A percentile compares a stretch with the other conserved stretches of the same genome.
Conservation (phyloP, 2,888 invertebrate species). For the Tethea ocularis region DNA sequence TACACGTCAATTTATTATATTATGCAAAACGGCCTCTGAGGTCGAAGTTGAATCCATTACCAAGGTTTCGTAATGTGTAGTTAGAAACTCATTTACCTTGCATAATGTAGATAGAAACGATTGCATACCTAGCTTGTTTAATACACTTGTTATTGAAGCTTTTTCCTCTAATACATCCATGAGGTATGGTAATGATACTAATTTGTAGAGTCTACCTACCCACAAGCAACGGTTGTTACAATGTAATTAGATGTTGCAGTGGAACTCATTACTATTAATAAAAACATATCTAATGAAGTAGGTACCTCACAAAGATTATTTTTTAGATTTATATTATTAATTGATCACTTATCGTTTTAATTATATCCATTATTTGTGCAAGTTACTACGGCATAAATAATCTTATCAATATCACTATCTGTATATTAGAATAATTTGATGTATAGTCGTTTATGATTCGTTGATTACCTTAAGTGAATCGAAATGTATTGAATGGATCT, state of each 20-base stretch:
- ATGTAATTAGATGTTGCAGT: background rate
- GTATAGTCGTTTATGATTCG: background rate
- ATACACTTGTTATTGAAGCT: slow-evolving; percentile 20
- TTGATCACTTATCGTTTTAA: background rate
- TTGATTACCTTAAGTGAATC: slow-evolving; percentile 18
- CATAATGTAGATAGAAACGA: slow-evolving; percentile 42
- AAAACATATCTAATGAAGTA: background rate
- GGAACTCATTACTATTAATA: background rate
- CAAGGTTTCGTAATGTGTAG: slow-evolving; percentile 42
- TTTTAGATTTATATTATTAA: too few relatives aligned
- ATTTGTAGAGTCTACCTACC: background rate
- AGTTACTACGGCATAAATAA: background rate
- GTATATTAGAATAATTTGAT: background rate
- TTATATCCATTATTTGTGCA: background rate
- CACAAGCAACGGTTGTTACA: background rate
- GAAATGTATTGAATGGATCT: slow-evolving; percentile 18
- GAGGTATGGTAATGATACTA: background rate
- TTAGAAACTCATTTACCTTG: slow-evolving; percentile 47
- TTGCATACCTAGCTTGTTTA: slow-evolving; percentile 29
- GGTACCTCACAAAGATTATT: too few relatives aligned
- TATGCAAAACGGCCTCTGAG: slow-evolving; percentile 54
- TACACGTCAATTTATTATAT: slow-evolving; percentile 25
- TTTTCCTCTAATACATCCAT: background rate
- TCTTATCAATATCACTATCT: background rate
- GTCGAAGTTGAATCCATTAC: slow-evolving; percentile 56